phyloP scores from a whole-genome alignment of 2,888 invertebrate species.

The Xiphydria camelus region DNA sequence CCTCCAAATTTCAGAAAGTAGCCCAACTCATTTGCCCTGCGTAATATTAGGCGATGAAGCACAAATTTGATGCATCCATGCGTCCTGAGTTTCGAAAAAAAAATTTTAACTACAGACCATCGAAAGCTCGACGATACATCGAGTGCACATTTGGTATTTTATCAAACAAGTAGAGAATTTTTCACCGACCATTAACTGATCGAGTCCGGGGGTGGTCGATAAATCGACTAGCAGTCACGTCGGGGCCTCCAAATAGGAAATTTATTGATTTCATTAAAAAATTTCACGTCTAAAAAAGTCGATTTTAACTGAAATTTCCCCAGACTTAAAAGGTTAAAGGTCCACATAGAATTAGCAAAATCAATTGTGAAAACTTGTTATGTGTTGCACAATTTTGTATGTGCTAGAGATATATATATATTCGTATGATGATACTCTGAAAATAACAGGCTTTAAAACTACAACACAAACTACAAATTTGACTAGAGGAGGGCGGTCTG shows the following conservation, averaged over 20 bases:
- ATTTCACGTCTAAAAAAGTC: no score
- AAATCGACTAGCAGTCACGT: no score
- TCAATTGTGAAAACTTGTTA: constrained; percentile 36
- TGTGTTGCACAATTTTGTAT: constrained; percentile 8
- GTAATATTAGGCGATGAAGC: constrained; percentile 23
- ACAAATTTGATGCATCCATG: constrained; percentile 30
- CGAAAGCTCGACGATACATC: constrained; percentile 25
- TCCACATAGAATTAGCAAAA: constrained; percentile 31
- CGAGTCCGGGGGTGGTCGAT: no score
- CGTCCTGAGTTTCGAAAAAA: constrained; percentile 25
- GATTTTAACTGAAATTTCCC: no score
- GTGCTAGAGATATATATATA: constrained; percentile 5
- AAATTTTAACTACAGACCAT: constrained; percentile 33
- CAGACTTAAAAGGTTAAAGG: no score
- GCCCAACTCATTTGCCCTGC: constrained; percentile 3
- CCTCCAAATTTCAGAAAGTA: no score
- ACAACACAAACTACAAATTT: no score
- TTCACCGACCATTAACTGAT: constrained; percentile 40
- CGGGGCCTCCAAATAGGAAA: no score
- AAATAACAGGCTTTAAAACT: constrained; percentile 3
- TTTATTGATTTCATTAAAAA: no score
- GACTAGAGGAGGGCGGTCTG: no score
- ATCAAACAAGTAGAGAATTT: constrained; percentile 49
- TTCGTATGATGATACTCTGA: constrained; percentile 2
- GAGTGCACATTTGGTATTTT: no score